phyloP scores from a whole-genome alignment of 1,140 invertebrate genomes.

The Magallana angulata region DNA sequence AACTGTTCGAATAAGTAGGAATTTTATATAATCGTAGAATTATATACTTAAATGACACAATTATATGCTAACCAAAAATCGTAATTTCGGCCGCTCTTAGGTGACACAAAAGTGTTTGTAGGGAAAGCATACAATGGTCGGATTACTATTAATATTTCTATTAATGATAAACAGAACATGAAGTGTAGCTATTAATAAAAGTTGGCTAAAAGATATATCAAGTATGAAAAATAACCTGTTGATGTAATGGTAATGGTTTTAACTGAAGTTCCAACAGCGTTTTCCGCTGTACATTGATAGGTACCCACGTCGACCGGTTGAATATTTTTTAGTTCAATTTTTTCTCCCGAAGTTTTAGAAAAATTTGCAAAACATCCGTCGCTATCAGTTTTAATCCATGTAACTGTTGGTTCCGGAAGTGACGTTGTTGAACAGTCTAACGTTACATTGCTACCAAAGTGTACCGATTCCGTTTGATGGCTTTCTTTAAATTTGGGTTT shows the following conservation, averaged over 20 bases:
- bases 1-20: no score
- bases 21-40: no score
- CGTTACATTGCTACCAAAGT: not conserved
- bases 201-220: no score
- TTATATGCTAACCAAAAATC: no score
- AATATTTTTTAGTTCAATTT: not conserved
- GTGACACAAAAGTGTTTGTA: no score
- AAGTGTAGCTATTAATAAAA: no score
- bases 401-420: not conserved
- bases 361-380: not conserved
- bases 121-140: no score
- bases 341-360: not conserved
- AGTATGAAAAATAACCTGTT: not conserved
- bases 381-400: not conserved
- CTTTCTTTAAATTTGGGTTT: slow-evolving; percentile 5
- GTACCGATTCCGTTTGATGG: not conserved
- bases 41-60: no score
- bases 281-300: not conserved
- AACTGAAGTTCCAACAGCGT: not conserved
- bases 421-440: not conserved
- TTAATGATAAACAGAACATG: no score
- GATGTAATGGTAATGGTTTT: not conserved
- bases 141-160: no score
- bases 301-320: slow-evolving; percentile 1
- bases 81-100: no score